Evolutionary conservation across 2,113 vertebrate species (phyloP).

Genomic region (Ovis aries): ARS-UI_Ramb_v3.0 NC_056055.1:242471001-242471500

Average conservation of each 20-base stretch:
- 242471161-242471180: not conserved
- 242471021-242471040: not conserved
- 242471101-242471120: not conserved
- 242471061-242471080: not conserved
- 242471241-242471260: not conserved
- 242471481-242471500: not conserved
- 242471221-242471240: not conserved
- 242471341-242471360: not conserved
- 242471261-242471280: not conserved
- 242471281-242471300: not conserved
- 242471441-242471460: not conserved
- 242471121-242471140: not conserved
- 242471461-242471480: not conserved
- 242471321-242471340: not conserved
- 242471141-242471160: fast-evolving
- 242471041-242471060: not conserved
- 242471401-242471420: not conserved
- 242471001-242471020: too few species aligned
- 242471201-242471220: not conserved
- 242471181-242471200: fast-evolving
- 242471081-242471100: not conserved
- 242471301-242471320: not conserved
- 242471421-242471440: not conserved
- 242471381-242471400: not conserved
- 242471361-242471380: fast-evolving